A percentile compares a stretch with the other conserved stretches of the same genome.
Evolutionary conservation across 2,113 vertebrate genomes (phyloP).

Genomic region (Ellobius talpinus): DNA sequence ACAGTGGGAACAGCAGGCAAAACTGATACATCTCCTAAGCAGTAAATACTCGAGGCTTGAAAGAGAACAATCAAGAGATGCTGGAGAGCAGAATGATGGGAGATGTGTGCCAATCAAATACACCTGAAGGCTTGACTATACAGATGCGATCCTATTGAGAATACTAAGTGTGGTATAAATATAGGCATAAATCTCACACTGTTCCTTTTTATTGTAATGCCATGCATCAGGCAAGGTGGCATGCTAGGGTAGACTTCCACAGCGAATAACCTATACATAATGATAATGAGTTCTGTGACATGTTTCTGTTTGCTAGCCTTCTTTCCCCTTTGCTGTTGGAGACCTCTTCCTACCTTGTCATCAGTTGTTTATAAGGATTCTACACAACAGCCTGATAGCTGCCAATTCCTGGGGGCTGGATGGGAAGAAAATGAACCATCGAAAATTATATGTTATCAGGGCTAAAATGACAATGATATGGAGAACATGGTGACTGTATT

Average conservation of each 20-base stretch:
- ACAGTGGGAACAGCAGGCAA: neutral
- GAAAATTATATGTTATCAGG: neutral
- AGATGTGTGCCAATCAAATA: neutral
- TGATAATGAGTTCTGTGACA: neutral
- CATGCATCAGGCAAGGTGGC: neutral
- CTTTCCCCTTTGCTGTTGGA: neutral
- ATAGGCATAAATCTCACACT: neutral
- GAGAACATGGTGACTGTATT: neutral
- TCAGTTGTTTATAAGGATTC: neutral
- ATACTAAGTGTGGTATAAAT: neutral
- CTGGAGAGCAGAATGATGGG: neutral
- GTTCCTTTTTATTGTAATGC: neutral
- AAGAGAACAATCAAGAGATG: neutral
- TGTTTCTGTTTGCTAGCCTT: neutral
- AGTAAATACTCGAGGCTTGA: neutral
- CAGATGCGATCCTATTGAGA: neutral
- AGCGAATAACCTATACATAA: neutral
- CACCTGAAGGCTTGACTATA: too few species aligned
- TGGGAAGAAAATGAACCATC: neutral
- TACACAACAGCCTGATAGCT: neutral
- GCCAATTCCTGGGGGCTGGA: neutral
- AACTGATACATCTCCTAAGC: neutral
- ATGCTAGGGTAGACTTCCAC: neutral
- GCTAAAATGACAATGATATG: too few species aligned
- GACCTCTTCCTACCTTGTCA: neutral